Evolutionary conservation across 2,797 vertebrate species (phyloP), one percentile per base, ranked within the genome.

Genomic region (Scarus forsteni): DNA sequence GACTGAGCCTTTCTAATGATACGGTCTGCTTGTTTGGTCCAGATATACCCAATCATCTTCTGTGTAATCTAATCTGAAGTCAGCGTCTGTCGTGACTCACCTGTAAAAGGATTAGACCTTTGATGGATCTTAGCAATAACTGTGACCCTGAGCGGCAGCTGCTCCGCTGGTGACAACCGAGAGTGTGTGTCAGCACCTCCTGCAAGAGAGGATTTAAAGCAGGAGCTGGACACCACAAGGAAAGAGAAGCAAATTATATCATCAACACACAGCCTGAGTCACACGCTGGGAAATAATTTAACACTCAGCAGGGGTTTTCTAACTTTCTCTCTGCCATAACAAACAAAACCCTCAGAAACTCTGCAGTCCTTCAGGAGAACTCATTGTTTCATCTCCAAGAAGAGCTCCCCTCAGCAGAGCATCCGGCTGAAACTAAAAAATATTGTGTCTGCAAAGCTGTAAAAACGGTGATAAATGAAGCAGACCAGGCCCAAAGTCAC

Each of bases 71-170:
- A 59, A 83, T 87, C 78, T 84, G 56, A 87, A 64, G 79, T 87
- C 81, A 75, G 59, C 8, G 64, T 85, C 79, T 81, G 86, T 59
- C 60, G 77, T 86, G 89, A 88, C 74, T 85, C 84, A 89, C 81
- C 85, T 85, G 85, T 80, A 84, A 85, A 60, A 38, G 56, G 86
- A 86, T 86, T 70, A 81, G 65, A 34, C 11, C 45, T 75, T 65
- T 85, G 86, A 91, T 73, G 77, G 86, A 86, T 84, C 3, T 55
- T 16, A 61, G 74, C 65, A 80, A 84, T 80, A 84, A 68, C 62
- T 2, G 67, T 59, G 64, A 62, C 75, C 65, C 54, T 10, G 66
- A 60, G 72, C 13, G 1, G 80, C 40, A 16, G 60, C 53, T 36
- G 1, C 60, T 5, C 44, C 3, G 71, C 70, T 44, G 66, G 53